Percentiles rank a stretch among this genome's conserved stretches.
phyloP scores from a whole-genome alignment of 2,888 invertebrate genomes.

The Nebria salina region DNA sequence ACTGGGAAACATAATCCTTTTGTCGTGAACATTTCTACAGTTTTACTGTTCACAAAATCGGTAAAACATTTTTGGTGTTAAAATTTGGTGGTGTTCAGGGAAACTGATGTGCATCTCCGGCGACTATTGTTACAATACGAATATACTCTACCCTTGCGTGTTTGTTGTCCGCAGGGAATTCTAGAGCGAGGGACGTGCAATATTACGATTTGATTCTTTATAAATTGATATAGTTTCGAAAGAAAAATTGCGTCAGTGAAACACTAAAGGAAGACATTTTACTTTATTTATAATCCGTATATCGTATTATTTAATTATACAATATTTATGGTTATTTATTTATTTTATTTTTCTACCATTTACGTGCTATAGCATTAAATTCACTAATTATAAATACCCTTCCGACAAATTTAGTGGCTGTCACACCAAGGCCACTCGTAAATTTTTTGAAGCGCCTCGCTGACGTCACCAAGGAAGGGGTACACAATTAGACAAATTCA shows the following conservation, averaged over 20 bases:
- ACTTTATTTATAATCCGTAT: neutral
- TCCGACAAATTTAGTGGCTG: no score
- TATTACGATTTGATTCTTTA: neutral
- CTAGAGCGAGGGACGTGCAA: neutral
- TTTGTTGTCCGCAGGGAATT: neutral
- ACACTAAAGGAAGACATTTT: neutral
- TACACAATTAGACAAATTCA: no score
- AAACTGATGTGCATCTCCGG: constrained; percentile 16
- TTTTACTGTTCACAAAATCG: constrained; percentile 41
- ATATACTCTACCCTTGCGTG: constrained; percentile 10
- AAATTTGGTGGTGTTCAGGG: constrained; percentile 16
- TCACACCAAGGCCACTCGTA: no score
- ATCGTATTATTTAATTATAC: no score
- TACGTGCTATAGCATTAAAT: no score
- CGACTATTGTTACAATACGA: neutral
- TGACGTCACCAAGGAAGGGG: no score
- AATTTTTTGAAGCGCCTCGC: no score
- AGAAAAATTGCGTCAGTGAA: neutral
- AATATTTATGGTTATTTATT: no score
- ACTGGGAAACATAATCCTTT: constrained; percentile 43
- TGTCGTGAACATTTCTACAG: constrained; percentile 40
- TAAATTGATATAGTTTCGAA: constrained; percentile 5
- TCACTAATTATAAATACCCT: no score
- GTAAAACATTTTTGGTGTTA: constrained; percentile 32
- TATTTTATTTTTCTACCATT: no score